These are phyloP conservation scores for Siniperca knerii DNA, from an alignment of 2,113 vertebrate species.

Conservation along the genomic window DNA sequence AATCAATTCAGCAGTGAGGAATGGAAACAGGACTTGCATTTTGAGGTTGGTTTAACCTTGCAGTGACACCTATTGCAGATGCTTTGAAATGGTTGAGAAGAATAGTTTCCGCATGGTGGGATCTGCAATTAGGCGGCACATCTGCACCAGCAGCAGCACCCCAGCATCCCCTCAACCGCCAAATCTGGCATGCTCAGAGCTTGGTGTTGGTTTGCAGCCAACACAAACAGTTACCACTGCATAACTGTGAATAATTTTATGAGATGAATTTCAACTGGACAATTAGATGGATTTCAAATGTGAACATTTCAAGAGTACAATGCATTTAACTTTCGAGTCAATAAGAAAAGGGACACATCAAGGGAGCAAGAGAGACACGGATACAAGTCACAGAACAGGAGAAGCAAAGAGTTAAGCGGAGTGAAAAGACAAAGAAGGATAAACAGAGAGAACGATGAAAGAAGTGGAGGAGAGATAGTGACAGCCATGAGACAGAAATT, in stretches of 20 bases:
- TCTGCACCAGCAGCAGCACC: slow-evolving; percentile 67
- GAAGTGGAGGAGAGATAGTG: slow-evolving; percentile 58
- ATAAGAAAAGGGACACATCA: slow-evolving; percentile 32
- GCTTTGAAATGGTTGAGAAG: slow-evolving; percentile 78
- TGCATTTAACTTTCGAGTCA: slow-evolving; percentile 11
- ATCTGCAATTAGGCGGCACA: slow-evolving; percentile 81
- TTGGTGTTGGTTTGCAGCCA: slow-evolving; percentile 73
- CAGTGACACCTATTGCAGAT: slow-evolving; percentile 79
- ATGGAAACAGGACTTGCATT: slow-evolving; percentile 72
- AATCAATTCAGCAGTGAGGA: slow-evolving; percentile 44
- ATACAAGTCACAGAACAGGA: slow-evolving; percentile 11
- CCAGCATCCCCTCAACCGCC: slow-evolving; percentile 46
- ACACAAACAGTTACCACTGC: slow-evolving; percentile 71
- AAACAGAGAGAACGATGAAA: slow-evolving; percentile 56
- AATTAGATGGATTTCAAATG: slow-evolving; percentile 72
- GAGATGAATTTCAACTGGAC: slow-evolving; percentile 72
- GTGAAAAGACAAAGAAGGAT: slow-evolving; percentile 40
- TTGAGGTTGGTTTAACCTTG: slow-evolving; percentile 80
- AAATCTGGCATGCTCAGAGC: slow-evolving; percentile 54
- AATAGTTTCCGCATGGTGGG: slow-evolving; percentile 82
- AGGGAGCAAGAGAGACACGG: slow-evolving; percentile 16
- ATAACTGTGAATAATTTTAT: slow-evolving; percentile 70
- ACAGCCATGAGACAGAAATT: slow-evolving; percentile 66
- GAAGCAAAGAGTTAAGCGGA: slow-evolving; percentile 31
- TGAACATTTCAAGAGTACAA: slow-evolving; percentile 63